phyloP scores from a whole-genome alignment of 1,140 invertebrate genomes.

The Atta colombica region DNA sequence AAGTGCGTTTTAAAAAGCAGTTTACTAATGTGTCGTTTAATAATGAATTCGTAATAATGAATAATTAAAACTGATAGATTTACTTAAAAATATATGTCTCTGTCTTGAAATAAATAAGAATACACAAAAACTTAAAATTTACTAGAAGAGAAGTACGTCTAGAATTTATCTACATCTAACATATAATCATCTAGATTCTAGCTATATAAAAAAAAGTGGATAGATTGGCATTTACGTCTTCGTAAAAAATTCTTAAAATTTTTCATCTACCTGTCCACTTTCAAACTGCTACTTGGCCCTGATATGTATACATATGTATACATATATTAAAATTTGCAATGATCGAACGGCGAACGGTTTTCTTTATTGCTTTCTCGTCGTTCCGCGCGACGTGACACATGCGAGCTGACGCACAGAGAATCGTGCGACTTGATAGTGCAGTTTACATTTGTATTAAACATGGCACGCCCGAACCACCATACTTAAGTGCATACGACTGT shows the following conservation, averaged over 20 bases:
- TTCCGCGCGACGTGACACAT: conserved; percentile 23
- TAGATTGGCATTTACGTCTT: not conserved
- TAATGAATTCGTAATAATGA: not conserved
- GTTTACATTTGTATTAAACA: conserved; percentile 66
- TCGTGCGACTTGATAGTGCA: conserved; percentile 53
- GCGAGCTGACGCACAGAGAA: conserved; percentile 47
- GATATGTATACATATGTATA: no score
- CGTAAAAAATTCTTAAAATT: not conserved
- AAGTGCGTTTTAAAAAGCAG: not conserved
- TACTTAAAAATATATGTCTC: not conserved
- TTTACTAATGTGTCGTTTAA: not conserved
- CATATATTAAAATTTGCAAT: not conserved
- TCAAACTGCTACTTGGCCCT: not conserved
- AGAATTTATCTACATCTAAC: not conserved
- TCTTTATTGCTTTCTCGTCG: conserved; percentile 37
- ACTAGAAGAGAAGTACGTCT: not conserved
- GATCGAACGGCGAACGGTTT: not conserved
- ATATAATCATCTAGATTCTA: no score
- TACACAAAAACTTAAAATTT: not conserved
- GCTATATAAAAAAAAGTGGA: not conserved
- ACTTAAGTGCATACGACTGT: conserved; percentile 33
- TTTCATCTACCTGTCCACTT: conserved; percentile 8
- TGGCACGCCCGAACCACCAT: conserved; percentile 19
- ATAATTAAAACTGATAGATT: not conserved
- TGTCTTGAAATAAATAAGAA: not conserved